Evolutionary conservation across 2,888 invertebrate genomes (phyloP), one percentile per base, ranked within the genome.

Genomic region (Sicus ferrugineus): DNA sequence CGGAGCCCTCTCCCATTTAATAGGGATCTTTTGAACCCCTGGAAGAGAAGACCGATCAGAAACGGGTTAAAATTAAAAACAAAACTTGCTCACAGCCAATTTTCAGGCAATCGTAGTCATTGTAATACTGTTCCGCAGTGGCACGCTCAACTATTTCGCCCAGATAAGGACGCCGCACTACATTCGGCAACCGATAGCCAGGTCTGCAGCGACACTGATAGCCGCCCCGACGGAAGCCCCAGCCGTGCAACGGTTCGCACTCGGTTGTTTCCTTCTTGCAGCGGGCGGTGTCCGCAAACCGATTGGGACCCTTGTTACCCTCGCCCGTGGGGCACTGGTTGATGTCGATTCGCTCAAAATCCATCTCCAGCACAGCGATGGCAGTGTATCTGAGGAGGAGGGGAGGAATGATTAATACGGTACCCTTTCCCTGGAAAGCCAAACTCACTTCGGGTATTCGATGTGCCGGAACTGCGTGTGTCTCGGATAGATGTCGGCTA

Each of bases 161-260:
- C 30, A 96, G 88, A 87, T 92, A 98, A 0, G 98, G 97, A 67
- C 96, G 89, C 67, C 97, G 89, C 34, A 95, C 95, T 70, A 93
- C 90, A 77, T 91, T 90, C 0, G 98, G 98, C 76, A 96, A 88
- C 67, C 98, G 89, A 84, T 87, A 93, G 0, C 96, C 95, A 0
- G 98, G 97, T 78, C 90, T 89, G 85, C 98, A 98, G 74, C 96
- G 89, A 82, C 96, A 97, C 81, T 96, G 96, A 86, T 97, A 98
- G 7, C 96, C 97, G 64, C 98, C 98, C 79, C 98, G 89, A 67
- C 97, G 89, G 85, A 95, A 97, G 52, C 98, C 98, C 93, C 94
- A 98, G 3, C 98, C 98, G 82, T 96, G 92, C 63, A 98, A 85
- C 0, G 98, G 98, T 85, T 98, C 98, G 85, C 98, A 98, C 93